Evolutionary conservation across 2,797 vertebrate genomes (phyloP).

Genomic region (Cynodonichthys magdalenae): DNA sequence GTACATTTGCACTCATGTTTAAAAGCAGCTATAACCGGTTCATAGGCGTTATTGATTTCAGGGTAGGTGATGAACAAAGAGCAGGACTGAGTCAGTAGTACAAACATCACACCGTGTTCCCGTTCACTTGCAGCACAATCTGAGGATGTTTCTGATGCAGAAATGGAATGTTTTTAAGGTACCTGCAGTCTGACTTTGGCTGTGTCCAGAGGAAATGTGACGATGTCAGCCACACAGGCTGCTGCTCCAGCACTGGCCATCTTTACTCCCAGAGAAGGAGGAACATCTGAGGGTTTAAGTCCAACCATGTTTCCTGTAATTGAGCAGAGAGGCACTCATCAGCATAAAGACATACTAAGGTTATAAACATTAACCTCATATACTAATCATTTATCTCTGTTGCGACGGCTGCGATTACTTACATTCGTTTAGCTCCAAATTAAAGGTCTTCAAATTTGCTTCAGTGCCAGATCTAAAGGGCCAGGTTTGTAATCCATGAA

Average conservation of each 20-base stretch:
- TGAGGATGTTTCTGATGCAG: background rate
- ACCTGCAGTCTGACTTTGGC: constrained; percentile 93
- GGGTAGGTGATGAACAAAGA: background rate
- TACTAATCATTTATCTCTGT: background rate
- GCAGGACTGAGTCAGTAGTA: constrained; percentile 5
- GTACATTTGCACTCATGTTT: constrained; percentile 15
- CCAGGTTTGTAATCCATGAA: constrained; percentile 65
- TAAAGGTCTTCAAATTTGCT: constrained; percentile 21
- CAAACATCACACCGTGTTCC: constrained; percentile 2
- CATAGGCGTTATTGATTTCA: constrained; percentile 9
- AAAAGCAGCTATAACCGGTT: constrained; percentile 1
- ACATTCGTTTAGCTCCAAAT: constrained; percentile 41
- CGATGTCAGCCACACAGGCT: constrained; percentile 86
- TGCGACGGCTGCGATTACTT: constrained; percentile 40
- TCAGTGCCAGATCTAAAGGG: constrained; percentile 21
- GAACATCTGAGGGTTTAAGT: constrained; percentile 81
- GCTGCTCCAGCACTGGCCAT: constrained; percentile 86
- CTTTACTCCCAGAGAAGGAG: constrained; percentile 85
- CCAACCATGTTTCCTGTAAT: constrained; percentile 81
- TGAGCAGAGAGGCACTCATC: constrained; percentile 15
- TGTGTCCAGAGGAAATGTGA: constrained; percentile 91
- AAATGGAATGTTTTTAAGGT: constrained; percentile 7
- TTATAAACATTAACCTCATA: constrained; percentile 8
- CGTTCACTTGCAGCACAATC: background rate
- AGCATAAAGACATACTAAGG: background rate